Evolutionary conservation across 2,888 invertebrate species (phyloP).

Genomic region (Leptopilina syphax): DNA sequence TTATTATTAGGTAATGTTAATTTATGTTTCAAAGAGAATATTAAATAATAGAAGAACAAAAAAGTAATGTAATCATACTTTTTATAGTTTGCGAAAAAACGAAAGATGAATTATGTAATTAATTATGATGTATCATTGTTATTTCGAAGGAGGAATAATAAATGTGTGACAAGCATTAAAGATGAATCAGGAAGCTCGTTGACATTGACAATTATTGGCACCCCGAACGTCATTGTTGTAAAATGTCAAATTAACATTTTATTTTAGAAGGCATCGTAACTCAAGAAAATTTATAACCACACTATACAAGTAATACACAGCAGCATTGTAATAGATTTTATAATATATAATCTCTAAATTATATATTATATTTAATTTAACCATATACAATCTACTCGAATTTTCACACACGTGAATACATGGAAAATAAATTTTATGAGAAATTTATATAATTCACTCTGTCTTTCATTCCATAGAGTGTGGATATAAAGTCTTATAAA

Average conservation of each 20-base stretch:
- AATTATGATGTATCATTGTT: not conserved
- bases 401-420: not conserved
- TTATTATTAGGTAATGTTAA: no score
- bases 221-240: not conserved
- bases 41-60: no score
- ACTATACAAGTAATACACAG: no score
- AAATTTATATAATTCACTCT: not conserved
- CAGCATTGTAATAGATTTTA: not conserved
- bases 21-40: no score
- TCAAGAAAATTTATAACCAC: not conserved
- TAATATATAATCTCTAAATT: not conserved
- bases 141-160: not conserved
- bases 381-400: not conserved
- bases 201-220: not conserved
- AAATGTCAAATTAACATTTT: slow-evolving; percentile 7
- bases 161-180: not conserved
- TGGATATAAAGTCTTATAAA: not conserved
- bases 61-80: not conserved
- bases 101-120: not conserved
- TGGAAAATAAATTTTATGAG: not conserved
- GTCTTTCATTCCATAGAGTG: slow-evolving; percentile 8
- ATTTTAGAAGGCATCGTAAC: not conserved
- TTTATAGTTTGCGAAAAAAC: not conserved
- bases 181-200: slow-evolving; percentile 11
- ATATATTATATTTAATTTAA: not conserved